phyloP scores from a whole-genome alignment of 2,113 vertebrate species.

The Gavialis gangeticus region DNA sequence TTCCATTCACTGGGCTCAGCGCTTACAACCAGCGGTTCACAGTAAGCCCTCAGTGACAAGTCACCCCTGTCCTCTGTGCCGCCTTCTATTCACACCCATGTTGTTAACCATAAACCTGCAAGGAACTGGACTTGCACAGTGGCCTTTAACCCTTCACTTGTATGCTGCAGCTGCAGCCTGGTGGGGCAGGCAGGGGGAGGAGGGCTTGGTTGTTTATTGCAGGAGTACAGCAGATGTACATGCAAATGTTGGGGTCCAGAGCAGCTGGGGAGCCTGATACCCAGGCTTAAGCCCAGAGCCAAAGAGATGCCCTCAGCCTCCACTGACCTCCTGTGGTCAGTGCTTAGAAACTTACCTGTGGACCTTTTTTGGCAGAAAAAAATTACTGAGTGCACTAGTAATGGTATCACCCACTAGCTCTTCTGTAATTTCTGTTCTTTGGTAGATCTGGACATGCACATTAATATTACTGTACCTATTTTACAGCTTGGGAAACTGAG shows the following conservation, averaged over 20 bases:
- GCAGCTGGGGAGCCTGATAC: neutral
- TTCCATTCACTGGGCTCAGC: neutral
- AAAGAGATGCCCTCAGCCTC: neutral
- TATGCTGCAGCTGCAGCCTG: neutral
- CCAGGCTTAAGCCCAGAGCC: neutral
- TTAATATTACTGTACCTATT: neutral
- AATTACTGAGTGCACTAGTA: neutral
- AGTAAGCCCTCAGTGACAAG: neutral
- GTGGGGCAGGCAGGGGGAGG: neutral
- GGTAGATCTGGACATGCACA: neutral
- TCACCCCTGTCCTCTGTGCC: neutral
- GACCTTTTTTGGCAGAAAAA: neutral
- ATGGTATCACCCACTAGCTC: no score
- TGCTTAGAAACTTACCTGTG: neutral
- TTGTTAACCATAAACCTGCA: neutral
- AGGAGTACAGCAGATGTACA: neutral
- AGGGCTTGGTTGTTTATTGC: no score
- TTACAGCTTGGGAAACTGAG: neutral
- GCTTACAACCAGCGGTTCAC: neutral
- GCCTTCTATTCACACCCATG: neutral
- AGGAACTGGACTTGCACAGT: neutral
- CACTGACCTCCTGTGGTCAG: neutral
- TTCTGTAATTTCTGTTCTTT: no score
- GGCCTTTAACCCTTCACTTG: neutral
- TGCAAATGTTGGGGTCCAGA: neutral